These are phyloP conservation scores for Protosalanx chinensis DNA, from an alignment of 2,797 vertebrate species.

Conservation along the genomic window DNA sequence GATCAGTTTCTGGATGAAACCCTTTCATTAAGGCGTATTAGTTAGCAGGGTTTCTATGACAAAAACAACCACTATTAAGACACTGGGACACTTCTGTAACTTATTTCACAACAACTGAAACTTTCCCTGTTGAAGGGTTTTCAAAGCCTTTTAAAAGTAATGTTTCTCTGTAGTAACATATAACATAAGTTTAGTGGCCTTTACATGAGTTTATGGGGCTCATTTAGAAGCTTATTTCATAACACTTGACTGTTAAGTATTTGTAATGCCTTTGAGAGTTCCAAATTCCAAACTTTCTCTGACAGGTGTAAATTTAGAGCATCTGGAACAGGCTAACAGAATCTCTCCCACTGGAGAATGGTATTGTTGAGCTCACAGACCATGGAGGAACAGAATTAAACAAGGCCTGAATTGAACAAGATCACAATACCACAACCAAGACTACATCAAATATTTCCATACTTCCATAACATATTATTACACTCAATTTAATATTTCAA, in stretches of 20 bases:
- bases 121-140: no score
- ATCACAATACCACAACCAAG: constrained; percentile 44
- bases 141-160: no score
- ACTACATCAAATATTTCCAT: constrained; percentile 36
- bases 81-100: no score
- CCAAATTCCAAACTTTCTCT: constrained; percentile 14
- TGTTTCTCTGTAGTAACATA: no score
- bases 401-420: constrained; percentile 36
- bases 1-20: background rate
- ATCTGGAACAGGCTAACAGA: constrained; percentile 35
- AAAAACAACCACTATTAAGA: no score
- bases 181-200: no score
- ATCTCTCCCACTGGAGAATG: background rate
- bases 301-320: constrained; percentile 19
- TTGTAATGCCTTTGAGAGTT: background rate
- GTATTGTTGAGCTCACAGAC: constrained; percentile 35
- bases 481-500: constrained; percentile 34
- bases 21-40: background rate
- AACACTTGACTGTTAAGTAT: constrained; percentile 12
- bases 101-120: no score
- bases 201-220: no score
- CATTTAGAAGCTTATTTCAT: background rate
- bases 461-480: constrained; percentile 49
- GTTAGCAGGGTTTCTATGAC: no score
- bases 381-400: constrained; percentile 30